Conservation (phyloP, 2,797 vertebrate species). For the Tragelaphus eurycerus region DNA sequence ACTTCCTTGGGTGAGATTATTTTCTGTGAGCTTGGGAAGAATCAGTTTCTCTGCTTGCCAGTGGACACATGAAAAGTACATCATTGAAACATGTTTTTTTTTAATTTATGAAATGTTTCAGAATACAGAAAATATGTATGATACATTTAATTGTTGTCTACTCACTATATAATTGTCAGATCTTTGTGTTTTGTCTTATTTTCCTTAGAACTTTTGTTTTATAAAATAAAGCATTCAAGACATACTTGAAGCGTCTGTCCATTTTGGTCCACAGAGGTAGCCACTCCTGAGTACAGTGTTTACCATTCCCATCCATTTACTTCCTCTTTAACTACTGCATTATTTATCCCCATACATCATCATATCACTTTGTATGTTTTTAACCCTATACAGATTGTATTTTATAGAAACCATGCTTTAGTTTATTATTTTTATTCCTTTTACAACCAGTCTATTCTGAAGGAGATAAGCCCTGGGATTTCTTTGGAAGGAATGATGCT, state of each 20-base stretch:
- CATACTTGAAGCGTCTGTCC: background rate
- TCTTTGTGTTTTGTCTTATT: background rate
- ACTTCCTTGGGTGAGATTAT: conserved; percentile 46
- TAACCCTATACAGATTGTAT: background rate
- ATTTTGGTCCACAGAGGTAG: background rate
- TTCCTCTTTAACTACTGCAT: background rate
- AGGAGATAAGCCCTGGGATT: too few relatives aligned
- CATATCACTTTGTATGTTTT: background rate
- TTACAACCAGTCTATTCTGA: background rate
- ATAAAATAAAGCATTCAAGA: background rate
- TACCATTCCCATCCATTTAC: background rate
- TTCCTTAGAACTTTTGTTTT: background rate
- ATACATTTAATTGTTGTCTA: background rate
- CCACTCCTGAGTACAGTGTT: background rate
- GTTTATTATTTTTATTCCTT: conserved; percentile 3
- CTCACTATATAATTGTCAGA: background rate
- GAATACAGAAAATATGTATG: conserved; percentile 21
- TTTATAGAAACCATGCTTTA: background rate
- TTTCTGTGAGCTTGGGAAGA: conserved; percentile 61
- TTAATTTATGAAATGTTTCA: conserved; percentile 10
- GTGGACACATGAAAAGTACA: conserved; percentile 27
- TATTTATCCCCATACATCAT: background rate
- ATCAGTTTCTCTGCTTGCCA: background rate
- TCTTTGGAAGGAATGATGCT: too few relatives aligned
- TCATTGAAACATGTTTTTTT: conserved; percentile 34